phyloP scores from a whole-genome alignment of 2,888 invertebrate genomes.

The Leptarthrus brevirostris region DNA sequence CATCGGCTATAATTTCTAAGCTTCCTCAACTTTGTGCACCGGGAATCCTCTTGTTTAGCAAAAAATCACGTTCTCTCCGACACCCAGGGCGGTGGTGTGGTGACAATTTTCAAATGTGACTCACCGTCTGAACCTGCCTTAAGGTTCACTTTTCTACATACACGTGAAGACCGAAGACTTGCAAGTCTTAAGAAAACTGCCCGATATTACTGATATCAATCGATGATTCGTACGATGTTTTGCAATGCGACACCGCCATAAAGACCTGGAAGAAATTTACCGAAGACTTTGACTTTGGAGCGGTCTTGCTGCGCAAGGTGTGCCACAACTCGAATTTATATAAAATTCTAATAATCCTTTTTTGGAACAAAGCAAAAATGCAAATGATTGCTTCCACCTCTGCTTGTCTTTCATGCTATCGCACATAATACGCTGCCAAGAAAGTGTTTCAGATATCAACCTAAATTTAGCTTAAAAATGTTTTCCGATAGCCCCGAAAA shows the following conservation, averaged over 20 bases:
- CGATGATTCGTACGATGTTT: slow-evolving; percentile 12
- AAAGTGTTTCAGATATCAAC: slow-evolving; percentile 20
- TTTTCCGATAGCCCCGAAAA: background rate
- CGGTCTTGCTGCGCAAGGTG: background rate
- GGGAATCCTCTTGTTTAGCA: slow-evolving; percentile 32
- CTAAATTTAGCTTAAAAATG: slow-evolving; percentile 3
- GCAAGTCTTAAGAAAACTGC: background rate
- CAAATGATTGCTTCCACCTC: background rate
- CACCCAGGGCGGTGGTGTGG: slow-evolving; percentile 20
- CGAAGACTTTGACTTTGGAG: background rate
- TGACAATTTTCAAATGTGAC: slow-evolving; percentile 15
- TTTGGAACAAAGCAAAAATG: too few relatives aligned
- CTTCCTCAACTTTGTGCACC: background rate
- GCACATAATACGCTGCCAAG: too few relatives aligned
- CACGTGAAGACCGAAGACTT: slow-evolving; percentile 19
- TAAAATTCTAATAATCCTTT: too few relatives aligned
- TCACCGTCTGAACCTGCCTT: slow-evolving; percentile 39
- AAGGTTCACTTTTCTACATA: slow-evolving; percentile 33
- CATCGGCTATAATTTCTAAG: slow-evolving; percentile 3
- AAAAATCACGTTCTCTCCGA: slow-evolving; percentile 30
- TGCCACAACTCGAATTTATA: too few relatives aligned
- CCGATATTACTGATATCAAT: background rate
- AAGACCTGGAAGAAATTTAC: slow-evolving; percentile 11
- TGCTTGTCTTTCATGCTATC: background rate
- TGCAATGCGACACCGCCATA: slow-evolving; percentile 17